phyloP scores from a whole-genome alignment of 2,113 vertebrate genomes.

The Glareola pratincola region DNA sequence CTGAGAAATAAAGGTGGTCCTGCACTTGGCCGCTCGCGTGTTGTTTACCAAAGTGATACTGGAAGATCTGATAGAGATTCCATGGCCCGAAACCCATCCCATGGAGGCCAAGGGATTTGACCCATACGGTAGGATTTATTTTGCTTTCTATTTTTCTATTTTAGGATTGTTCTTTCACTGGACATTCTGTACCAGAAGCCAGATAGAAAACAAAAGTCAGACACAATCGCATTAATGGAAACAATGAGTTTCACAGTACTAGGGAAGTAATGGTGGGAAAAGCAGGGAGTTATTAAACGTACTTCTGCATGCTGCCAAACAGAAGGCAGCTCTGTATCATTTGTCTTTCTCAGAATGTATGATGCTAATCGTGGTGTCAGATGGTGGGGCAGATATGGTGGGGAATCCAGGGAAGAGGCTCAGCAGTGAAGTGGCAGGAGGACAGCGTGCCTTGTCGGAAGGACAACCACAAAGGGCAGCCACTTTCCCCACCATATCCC shows the following conservation, averaged over 20 bases:
- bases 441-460: not conserved
- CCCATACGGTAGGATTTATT: not conserved
- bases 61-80: not conserved
- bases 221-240: not conserved
- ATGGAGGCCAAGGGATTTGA: constrained; percentile 17
- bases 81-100: not conserved
- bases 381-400: not conserved
- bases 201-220: constrained; percentile 24
- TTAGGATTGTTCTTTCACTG: constrained; percentile 27
- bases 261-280: not conserved
- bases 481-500: not conserved
- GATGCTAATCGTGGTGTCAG: not conserved
- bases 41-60: not conserved
- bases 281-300: not conserved
- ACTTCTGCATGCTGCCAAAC: not conserved
- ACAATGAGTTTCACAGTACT: not conserved
- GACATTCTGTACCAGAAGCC: constrained; percentile 31
- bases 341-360: not conserved
- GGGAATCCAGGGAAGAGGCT: not conserved
- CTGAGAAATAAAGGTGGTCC: not conserved
- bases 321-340: not conserved
- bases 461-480: not conserved
- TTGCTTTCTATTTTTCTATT: constrained; percentile 21
- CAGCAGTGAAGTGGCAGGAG: not conserved
- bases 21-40: not conserved